phyloP scores from a whole-genome alignment of 2,113 vertebrate genomes.

The Tiliqua scincoides region DNA sequence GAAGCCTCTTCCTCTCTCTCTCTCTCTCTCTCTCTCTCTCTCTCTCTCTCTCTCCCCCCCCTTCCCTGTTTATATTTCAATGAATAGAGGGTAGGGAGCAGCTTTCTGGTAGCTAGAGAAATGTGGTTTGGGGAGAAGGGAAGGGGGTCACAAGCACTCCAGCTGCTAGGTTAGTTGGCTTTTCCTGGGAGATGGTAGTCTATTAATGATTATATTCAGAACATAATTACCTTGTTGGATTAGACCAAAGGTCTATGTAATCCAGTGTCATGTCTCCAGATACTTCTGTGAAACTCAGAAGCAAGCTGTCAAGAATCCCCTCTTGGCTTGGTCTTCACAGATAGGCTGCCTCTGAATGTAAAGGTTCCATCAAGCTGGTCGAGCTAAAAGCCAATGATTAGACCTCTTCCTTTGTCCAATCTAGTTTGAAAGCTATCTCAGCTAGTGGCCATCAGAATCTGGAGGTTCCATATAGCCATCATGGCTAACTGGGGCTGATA shows the following conservation, averaged over 20 bases:
- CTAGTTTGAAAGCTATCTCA: no score
- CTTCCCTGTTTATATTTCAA: neutral
- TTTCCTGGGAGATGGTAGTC: neutral
- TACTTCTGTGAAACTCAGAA: neutral
- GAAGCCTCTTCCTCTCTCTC: neutral
- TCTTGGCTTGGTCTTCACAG: neutral
- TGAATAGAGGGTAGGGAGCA: neutral
- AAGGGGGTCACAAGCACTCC: neutral
- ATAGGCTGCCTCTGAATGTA: neutral
- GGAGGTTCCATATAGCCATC: neutral
- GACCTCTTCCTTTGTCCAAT: no score
- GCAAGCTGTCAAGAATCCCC: neutral
- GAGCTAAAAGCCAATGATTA: neutral
- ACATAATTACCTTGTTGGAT: neutral
- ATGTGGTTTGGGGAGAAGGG: neutral
- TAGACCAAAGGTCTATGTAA: neutral
- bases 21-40: neutral
- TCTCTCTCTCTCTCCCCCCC: neutral
- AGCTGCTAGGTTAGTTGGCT: neutral
- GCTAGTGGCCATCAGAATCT: no score
- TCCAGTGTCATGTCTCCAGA: neutral
- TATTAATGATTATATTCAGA: neutral
- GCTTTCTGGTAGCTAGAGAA: slow-evolving; percentile 44
- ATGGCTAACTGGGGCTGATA: neutral
- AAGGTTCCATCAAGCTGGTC: neutral